Percentiles rank a stretch among this genome's conserved stretches.
These are phyloP conservation scores for Andrena trimmerana DNA, from an alignment of 2,888 invertebrate species.

Conservation along the genomic window DNA sequence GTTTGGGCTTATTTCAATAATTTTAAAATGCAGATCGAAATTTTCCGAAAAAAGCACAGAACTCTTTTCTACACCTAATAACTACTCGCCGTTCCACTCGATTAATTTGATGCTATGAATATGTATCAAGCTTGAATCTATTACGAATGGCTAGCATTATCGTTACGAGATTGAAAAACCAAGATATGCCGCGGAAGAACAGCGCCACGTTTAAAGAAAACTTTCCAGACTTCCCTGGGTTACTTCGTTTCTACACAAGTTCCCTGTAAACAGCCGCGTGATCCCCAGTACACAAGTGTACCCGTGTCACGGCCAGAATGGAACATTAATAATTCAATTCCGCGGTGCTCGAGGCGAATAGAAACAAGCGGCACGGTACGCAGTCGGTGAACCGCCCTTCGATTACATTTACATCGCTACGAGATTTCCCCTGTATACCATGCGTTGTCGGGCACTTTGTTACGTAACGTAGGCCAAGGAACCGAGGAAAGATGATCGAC, in stretches of 20 bases:
- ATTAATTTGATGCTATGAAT: no score
- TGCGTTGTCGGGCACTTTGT: not conserved
- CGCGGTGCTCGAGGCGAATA: constrained; percentile 25
- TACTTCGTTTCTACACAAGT: not conserved
- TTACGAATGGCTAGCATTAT: not conserved
- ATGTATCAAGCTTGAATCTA: not conserved
- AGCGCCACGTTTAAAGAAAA: not conserved
- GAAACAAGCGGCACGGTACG: constrained; percentile 32
- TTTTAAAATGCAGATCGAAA: no score
- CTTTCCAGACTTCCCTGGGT: not conserved
- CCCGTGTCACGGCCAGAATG: constrained; percentile 9
- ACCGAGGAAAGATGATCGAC: not conserved
- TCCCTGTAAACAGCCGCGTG: not conserved
- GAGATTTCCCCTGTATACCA: constrained; percentile 20
- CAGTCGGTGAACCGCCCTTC: constrained; percentile 40
- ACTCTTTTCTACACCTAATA: no score
- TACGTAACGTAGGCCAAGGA: not conserved
- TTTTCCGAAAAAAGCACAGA: no score
- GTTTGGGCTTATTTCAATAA: no score
- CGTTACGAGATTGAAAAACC: constrained; percentile 12
- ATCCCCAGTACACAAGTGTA: not conserved
- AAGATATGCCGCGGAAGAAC: not conserved
- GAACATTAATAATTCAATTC: constrained; percentile 47
- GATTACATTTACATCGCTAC: constrained; percentile 47
- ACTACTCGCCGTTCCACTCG: no score